Evolutionary conservation across 2,797 vertebrate genomes (phyloP), one percentile per base, ranked within the genome.

Genomic region (Gadopsis marmoratus): DNA sequence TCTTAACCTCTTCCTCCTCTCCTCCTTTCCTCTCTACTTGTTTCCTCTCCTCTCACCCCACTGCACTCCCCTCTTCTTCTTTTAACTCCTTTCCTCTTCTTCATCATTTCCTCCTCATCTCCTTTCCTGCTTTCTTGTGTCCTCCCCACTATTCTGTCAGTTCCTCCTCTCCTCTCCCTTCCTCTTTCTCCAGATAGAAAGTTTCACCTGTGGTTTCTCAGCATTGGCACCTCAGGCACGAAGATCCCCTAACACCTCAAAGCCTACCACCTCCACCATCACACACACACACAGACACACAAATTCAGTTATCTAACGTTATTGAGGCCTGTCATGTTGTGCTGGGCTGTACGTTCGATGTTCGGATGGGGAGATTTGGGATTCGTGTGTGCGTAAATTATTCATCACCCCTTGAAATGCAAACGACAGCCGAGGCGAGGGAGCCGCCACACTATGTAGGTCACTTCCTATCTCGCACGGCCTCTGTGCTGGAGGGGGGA

Each of bases 361-460:
- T 78, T 80, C 45, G 35, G 71, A 74, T 77, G 84, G 31, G 70
- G 47, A 71, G 74, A 56, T 82, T 80, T 81, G 85, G 82, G 84
- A 86, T 71, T 81, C 62, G 47, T 17, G 77, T 50, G 89, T 59
- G 73, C 71, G 73, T 95, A 92, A 95, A 95, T 94, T 94, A 95
- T 95, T 95, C 88, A 95, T 94, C 88, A 60, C 83, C 89, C 86
- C 92, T 94, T 93, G 92, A 94, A 94, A 94, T 92, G 93, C 93
- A 93, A 94, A 92, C 87, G 92, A 93, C 93, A 94, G 93, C 87
- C 71, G 88, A 90, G 89, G 88, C 87, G 79, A 93, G 86, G 86
- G 92, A 92, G 80, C 86, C 63, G 84, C 89, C 66, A 79, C 77
- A 81, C 85, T 94, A 94, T 93, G 89, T 94, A 93, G 92, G 93